Conservation (phyloP, 2,797 vertebrate species). For the Lerista edwardsae region DNA sequence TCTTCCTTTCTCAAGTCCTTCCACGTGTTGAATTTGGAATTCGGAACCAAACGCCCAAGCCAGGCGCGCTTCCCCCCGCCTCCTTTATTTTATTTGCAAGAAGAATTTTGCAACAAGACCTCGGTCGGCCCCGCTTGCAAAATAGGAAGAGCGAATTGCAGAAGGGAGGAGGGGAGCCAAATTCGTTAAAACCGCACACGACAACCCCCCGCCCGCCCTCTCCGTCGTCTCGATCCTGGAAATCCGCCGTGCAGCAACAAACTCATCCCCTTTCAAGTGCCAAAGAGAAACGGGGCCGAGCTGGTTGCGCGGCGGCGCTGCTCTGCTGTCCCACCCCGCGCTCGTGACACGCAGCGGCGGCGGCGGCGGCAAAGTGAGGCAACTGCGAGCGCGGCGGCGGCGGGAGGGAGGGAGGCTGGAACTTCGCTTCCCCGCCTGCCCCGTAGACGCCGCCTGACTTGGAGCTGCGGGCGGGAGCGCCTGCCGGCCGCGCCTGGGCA, state of each 20-base stretch:
- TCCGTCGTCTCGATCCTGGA: not conserved
- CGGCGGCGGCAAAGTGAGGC: not conserved
- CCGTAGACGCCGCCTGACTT: not conserved
- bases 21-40: not conserved
- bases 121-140: not conserved
- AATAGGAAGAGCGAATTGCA: not conserved
- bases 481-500: not conserved
- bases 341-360: not conserved
- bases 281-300: not conserved
- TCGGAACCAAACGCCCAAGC: not conserved
- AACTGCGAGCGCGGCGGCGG: not conserved
- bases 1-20: not conserved
- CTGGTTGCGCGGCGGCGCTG: not conserved
- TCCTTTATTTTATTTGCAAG: no score
- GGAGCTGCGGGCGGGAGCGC: not conserved
- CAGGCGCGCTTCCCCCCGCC: not conserved
- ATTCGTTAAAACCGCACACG: not conserved
- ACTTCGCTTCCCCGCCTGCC: slow-evolving; percentile 9
- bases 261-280: not conserved
- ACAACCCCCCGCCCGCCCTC: not conserved
- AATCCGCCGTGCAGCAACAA: not conserved
- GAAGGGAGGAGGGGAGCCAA: not conserved
- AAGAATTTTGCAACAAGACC: not conserved
- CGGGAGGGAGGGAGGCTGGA: slow-evolving; percentile 9
- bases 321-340: not conserved